Evolutionary conservation across 2,797 vertebrate species (phyloP).

Genomic region (Notolepis coatsorum): DNA sequence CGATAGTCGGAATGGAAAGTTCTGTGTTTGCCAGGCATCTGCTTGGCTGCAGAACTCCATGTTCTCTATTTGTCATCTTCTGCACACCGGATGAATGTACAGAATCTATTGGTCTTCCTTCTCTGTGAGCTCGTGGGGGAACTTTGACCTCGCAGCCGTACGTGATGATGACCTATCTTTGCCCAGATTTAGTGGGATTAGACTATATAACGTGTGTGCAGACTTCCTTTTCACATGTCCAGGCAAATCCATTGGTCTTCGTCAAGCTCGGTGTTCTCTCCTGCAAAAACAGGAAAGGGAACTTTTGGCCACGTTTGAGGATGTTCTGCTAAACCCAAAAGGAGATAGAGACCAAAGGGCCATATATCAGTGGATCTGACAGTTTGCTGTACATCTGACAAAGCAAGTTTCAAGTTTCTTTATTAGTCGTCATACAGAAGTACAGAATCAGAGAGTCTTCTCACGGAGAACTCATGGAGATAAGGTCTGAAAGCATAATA

Average conservation of each 20-base stretch:
- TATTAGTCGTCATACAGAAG: too few species aligned
- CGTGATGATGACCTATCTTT: not conserved
- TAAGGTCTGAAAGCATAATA: too few species aligned
- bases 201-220: conserved; percentile 5
- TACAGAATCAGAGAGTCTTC: too few species aligned
- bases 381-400: not conserved
- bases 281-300: conserved; percentile 12
- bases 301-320: not conserved
- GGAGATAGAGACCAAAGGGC: not conserved
- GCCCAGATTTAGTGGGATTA: not conserved
- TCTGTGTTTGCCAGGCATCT: conserved; percentile 66
- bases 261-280: not conserved
- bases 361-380: not conserved
- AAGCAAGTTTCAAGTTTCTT: not conserved
- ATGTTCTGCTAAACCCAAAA: not conserved
- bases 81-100: conserved; percentile 5
- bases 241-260: not conserved
- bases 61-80: conserved; percentile 32
- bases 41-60: conserved; percentile 59
- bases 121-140: not conserved
- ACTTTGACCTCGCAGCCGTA: not conserved
- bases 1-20: conserved; percentile 57
- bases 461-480: too few species aligned
- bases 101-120: not conserved
- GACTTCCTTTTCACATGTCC: not conserved